A percentile compares a stretch with the other conserved stretches of the same genome.
phyloP scores from a whole-genome alignment of 2,888 invertebrate species.

The Leptothorax acervorum region DNA sequence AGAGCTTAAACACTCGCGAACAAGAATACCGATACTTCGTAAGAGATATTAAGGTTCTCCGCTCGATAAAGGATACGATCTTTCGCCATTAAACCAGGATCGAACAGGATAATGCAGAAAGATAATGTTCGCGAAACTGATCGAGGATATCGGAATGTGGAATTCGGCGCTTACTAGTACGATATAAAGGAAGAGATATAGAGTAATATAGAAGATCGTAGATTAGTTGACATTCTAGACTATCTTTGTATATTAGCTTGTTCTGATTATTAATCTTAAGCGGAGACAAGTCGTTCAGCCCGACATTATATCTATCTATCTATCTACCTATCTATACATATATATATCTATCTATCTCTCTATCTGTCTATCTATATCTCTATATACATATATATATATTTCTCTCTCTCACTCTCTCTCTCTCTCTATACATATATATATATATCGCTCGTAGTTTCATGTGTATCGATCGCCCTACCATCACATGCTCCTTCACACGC shows the following conservation, averaged over 20 bases:
- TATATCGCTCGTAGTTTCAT: constrained; percentile 65
- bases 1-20: constrained; percentile 29
- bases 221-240: constrained; percentile 53
- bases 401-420: constrained; percentile 26
- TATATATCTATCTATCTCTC: constrained; percentile 1
- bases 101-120: neutral
- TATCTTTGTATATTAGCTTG: constrained; percentile 46
- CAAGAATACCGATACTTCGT: neutral
- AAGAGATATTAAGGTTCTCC: constrained; percentile 10
- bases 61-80: constrained; percentile 22
- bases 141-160: constrained; percentile 22
- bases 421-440: constrained; percentile 34
- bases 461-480: constrained; percentile 61
- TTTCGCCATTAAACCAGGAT: neutral
- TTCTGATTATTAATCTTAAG: constrained; percentile 53
- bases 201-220: constrained; percentile 34
- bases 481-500: constrained; percentile 32
- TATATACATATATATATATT: constrained; percentile 24
- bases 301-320: constrained; percentile 40
- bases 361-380: constrained; percentile 29
- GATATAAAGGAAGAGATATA: constrained; percentile 7
- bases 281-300: constrained; percentile 45
- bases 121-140: constrained; percentile 10
- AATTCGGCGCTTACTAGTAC: constrained; percentile 21
- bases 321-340: constrained; percentile 7